Evolutionary conservation across 2,888 invertebrate genomes (phyloP).

Genomic region (Trissolcus brochymenae): DNA sequence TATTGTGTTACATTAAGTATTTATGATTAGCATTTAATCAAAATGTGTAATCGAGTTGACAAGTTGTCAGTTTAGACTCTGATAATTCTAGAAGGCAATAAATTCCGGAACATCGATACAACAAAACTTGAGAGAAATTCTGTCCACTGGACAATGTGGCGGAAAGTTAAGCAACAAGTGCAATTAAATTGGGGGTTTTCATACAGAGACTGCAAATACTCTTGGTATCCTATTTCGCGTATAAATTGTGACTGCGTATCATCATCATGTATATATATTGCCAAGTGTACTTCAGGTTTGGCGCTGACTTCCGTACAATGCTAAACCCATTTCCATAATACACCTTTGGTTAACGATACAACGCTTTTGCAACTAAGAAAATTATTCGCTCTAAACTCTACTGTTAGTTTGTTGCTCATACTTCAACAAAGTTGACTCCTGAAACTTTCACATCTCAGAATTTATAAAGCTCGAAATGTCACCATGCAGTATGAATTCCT

Average conservation of each 20-base stretch:
- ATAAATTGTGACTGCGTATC: slow-evolving; percentile 52
- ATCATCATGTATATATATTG: slow-evolving; percentile 32
- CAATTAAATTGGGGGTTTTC: slow-evolving; percentile 55
- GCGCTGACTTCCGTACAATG: slow-evolving; percentile 53
- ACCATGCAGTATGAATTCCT: too few species aligned
- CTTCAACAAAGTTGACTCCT: slow-evolving; percentile 36
- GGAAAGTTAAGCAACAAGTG: slow-evolving; percentile 55
- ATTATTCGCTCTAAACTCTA: slow-evolving; percentile 62
- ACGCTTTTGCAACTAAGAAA: slow-evolving; percentile 65
- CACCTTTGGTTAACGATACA: slow-evolving; percentile 66
- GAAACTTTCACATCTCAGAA: slow-evolving; percentile 26
- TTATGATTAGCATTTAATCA: too few species aligned
- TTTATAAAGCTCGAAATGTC: not conserved
- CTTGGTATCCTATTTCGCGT: slow-evolving; percentile 46
- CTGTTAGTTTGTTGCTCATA: slow-evolving; percentile 60
- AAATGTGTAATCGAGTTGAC: too few species aligned
- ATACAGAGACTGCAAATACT: slow-evolving; percentile 39
- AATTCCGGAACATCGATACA: not conserved
- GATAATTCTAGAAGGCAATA: too few species aligned
- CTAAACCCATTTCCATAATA: slow-evolving; percentile 65
- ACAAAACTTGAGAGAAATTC: slow-evolving; percentile 20
- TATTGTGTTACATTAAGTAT: too few species aligned
- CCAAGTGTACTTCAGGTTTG: slow-evolving; percentile 48
- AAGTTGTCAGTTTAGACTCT: too few species aligned
- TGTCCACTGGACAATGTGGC: slow-evolving; percentile 16